Conservation (phyloP, 2,113 vertebrate species). For the Chaenocephalus aceratus region DNA sequence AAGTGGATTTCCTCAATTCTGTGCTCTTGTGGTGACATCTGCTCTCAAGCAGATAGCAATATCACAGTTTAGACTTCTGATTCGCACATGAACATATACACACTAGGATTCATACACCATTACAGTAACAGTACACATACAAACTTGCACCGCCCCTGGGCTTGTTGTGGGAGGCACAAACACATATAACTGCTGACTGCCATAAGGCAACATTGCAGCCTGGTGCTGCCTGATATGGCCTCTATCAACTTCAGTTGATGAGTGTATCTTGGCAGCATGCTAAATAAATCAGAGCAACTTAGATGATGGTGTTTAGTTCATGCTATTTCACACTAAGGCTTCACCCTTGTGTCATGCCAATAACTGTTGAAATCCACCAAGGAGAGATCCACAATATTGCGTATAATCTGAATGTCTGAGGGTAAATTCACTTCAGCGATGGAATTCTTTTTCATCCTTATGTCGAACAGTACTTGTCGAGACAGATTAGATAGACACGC, state of each 20-base stretch:
- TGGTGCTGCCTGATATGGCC: conserved; percentile 55
- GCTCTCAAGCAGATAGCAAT: conserved; percentile 17
- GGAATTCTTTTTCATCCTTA: conserved; percentile 3
- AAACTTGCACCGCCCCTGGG: conserved; percentile 9
- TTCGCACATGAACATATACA: conserved; percentile 38
- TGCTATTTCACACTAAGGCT: conserved; percentile 2
- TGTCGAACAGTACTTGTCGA: conserved; percentile 13
- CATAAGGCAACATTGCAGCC: conserved; percentile 51
- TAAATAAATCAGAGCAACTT: conserved; percentile 58
- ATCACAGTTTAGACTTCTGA: conserved; percentile 21
- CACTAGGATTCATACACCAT: conserved; percentile 17
- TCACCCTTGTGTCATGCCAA: conserved; percentile 22
- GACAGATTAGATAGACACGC: conserved; percentile 21
- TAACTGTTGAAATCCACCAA: conserved; percentile 29
- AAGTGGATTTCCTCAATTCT: conserved; percentile 24
- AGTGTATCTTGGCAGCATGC: conserved; percentile 56
- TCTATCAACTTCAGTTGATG: conserved; percentile 73
- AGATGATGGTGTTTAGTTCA: conserved; percentile 13
- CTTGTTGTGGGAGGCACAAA: conserved; percentile 42
- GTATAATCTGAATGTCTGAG: conserved; percentile 13
- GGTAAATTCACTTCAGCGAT: background rate
- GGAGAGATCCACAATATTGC: background rate
- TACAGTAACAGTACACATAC: conserved; percentile 20
- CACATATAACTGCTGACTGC: conserved; percentile 51
- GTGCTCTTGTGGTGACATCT: conserved; percentile 28